phyloP scores from a whole-genome alignment of 1,140 invertebrate species.

The Pachypeltis micranthus region DNA sequence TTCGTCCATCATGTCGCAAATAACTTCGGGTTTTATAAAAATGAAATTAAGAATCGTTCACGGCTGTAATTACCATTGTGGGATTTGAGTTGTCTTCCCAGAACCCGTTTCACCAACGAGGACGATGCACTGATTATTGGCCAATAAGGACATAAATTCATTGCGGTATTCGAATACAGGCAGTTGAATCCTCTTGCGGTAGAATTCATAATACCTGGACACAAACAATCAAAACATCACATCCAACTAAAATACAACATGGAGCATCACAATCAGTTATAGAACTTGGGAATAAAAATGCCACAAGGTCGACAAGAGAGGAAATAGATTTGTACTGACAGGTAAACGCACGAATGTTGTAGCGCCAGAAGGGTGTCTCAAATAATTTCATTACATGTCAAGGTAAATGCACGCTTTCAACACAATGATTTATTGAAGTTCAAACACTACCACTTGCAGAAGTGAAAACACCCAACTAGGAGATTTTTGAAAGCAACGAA shows the following conservation, averaged over 20 bases:
- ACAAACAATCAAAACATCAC: constrained; percentile 11
- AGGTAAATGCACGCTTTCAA: too few relatives aligned
- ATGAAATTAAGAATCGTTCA: too few relatives aligned
- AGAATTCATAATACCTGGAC: constrained; percentile 62
- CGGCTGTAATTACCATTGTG: constrained; percentile 50
- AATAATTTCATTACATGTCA: too few relatives aligned
- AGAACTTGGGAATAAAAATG: neutral
- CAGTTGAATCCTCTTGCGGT: constrained; percentile 76
- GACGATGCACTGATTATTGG: constrained; percentile 83
- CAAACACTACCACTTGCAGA: too few relatives aligned
- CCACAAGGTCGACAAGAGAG: neutral
- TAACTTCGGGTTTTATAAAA: too few relatives aligned
- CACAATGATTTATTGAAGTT: too few relatives aligned
- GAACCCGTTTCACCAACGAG: constrained; percentile 93
- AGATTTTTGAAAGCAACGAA: too few relatives aligned
- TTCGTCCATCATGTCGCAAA: too few relatives aligned
- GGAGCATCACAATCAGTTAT: neutral
- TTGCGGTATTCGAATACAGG: constrained; percentile 97
- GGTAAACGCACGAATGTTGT: too few relatives aligned
- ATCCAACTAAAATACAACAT: neutral
- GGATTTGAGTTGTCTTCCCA: constrained; percentile 94
- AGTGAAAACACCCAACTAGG: neutral
- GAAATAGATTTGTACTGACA: neutral
- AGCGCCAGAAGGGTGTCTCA: too few relatives aligned
- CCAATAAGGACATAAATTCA: constrained; percentile 87